Evolutionary conservation across 2,797 vertebrate species (phyloP).

Genomic region (Parambassis ranga): DNA sequence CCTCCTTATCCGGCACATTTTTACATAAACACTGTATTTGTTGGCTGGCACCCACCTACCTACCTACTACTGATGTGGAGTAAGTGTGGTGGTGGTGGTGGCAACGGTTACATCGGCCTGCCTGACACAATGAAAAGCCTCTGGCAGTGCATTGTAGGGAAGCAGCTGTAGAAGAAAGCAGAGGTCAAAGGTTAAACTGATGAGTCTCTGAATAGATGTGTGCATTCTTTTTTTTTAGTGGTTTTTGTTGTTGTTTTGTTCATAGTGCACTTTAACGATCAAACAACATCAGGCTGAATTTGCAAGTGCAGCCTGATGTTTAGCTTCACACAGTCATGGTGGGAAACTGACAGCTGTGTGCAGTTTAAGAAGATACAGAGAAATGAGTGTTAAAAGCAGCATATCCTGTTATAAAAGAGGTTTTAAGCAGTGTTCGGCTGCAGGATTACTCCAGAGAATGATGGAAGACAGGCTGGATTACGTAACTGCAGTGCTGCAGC

Average conservation of each 20-base stretch:
- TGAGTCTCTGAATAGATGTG: too few species aligned
- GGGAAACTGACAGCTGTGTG: too few species aligned
- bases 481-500: constrained; percentile 24
- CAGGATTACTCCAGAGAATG: constrained; percentile 24
- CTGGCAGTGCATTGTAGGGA: constrained; percentile 58
- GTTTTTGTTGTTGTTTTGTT: too few species aligned
- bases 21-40: accelerated
- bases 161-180: constrained; percentile 24
- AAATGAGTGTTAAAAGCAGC: neutral
- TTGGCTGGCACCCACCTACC: neutral
- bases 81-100: constrained; percentile 3
- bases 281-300: too few species aligned
- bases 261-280: too few species aligned
- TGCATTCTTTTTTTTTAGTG: too few species aligned
- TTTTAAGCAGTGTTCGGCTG: neutral
- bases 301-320: too few species aligned
- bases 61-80: constrained; percentile 2
- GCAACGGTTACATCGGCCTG: constrained; percentile 14
- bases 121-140: constrained; percentile 3
- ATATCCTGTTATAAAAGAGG: neutral
- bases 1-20: neutral
- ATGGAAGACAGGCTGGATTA: constrained; percentile 14
- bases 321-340: too few species aligned
- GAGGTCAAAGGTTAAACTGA: constrained; percentile 14
- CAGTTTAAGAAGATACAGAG: neutral